phyloP scores from a whole-genome alignment of 2,888 invertebrate species.

The Schizaphis graminum region DNA sequence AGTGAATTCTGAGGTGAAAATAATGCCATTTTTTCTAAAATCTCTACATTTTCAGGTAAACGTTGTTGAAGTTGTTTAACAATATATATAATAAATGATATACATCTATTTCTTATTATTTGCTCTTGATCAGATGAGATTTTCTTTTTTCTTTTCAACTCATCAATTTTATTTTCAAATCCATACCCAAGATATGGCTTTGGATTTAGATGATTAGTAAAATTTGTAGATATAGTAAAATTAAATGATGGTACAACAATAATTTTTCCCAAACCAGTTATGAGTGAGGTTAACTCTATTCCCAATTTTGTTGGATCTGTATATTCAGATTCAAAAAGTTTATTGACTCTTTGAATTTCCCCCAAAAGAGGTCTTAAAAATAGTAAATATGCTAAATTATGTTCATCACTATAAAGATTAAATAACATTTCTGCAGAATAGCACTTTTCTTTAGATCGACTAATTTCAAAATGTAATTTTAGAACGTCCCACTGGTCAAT shows the following conservation, averaged over 20 bases:
- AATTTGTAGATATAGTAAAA: not conserved
- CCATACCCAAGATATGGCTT: not conserved
- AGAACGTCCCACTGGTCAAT: not conserved
- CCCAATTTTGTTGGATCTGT: not conserved
- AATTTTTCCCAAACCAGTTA: not conserved
- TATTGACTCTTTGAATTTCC: constrained; percentile 68
- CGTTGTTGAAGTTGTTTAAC: too few relatives aligned
- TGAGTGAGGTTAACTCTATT: not conserved
- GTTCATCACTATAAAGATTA: constrained; percentile 69
- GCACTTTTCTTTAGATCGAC: constrained; percentile 69
- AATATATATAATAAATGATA: too few relatives aligned
- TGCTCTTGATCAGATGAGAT: too few relatives aligned
- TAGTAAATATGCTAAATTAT: constrained; percentile 68
- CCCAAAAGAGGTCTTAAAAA: constrained; percentile 68
- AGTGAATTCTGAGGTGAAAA: too few relatives aligned
- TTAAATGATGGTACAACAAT: not conserved
- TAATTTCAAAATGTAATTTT: constrained; percentile 68
- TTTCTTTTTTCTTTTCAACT: too few relatives aligned
- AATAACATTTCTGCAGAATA: constrained; percentile 69
- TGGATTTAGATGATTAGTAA: not conserved
- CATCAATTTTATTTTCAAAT: constrained; percentile 14
- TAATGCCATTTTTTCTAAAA: too few relatives aligned
- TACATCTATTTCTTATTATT: too few relatives aligned
- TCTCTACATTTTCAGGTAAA: too few relatives aligned
- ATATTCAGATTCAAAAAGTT: constrained; percentile 67